These are phyloP conservation scores for Amphipyra tragopoginis DNA, from an alignment of 2,888 invertebrate species.

Conservation along the genomic window DNA sequence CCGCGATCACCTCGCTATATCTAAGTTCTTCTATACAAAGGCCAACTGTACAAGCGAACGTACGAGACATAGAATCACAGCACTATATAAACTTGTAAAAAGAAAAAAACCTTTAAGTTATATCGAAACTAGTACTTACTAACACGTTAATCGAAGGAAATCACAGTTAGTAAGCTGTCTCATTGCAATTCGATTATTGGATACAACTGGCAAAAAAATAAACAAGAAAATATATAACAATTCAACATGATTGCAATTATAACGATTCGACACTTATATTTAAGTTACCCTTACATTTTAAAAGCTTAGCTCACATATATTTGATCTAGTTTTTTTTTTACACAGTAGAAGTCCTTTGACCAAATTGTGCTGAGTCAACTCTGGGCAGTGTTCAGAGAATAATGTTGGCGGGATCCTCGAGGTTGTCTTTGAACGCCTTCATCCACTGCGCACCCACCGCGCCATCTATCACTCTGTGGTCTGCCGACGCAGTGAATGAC, in stretches of 20 bases:
- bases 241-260: constrained; percentile 34
- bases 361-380: constrained; percentile 55
- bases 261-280: constrained; percentile 43
- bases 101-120: constrained; percentile 37
- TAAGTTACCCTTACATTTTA: constrained; percentile 42
- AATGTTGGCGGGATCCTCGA: constrained; percentile 98
- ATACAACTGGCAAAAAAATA: constrained; percentile 51
- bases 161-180: constrained; percentile 28
- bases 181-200: constrained; percentile 68
- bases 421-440: constrained; percentile 94
- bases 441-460: constrained; percentile 99
- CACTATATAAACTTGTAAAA: constrained; percentile 43
- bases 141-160: constrained; percentile 45
- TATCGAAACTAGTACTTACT: constrained; percentile 28
- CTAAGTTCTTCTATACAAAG: constrained; percentile 30
- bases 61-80: constrained; percentile 44
- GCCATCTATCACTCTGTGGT: constrained; percentile 99
- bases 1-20: constrained; percentile 18
- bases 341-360: constrained; percentile 59
- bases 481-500: constrained; percentile 98
- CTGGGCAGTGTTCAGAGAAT: constrained; percentile 91
- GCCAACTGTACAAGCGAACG: constrained; percentile 37
- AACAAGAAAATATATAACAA: constrained; percentile 31
- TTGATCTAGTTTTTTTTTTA: constrained; percentile 33
- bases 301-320: constrained; percentile 18